Base-by-base conservation (phyloP, 2,113 vertebrate species). In the Kryptolebias marmoratus region DNA sequence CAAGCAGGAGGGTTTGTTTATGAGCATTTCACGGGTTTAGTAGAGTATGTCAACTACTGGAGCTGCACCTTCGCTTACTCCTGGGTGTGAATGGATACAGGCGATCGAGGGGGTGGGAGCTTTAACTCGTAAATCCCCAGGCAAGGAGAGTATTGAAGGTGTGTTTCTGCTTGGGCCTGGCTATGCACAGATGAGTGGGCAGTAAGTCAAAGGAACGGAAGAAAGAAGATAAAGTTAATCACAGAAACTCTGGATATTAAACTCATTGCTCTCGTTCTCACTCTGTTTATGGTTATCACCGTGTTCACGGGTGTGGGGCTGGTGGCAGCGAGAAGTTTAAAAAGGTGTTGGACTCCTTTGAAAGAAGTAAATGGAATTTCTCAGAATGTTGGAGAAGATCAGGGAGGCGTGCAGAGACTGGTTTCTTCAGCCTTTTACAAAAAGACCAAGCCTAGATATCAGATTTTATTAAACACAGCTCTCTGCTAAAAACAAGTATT, bases 351-450 rank as follows among this genome's bases (percentile, higher is more conserved):
- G 57, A 79, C 12, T 73, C 42, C 31, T 84, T 65, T 47, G 69
- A 54, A 44, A 74, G 64, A 69, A 80, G 68, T 54, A 58, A 62
- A 58, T 80, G 50, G 71, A 85, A 87, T 87, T 87, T 71, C 62
- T 84, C 60, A 70, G 59, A 81, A 32, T 39, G 71, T 72, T 64
- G 72, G 49, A 74, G 44, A 73, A 64, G 57, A 61, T 32, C 0
- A 1, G n/a, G 39, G 62, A 75, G 77, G 72, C 82, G 64, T 85
- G 82, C 73, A 71, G 66, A 59, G 64, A 84, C 80, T 65, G 31
- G 63, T 81, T 73, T 74, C 31, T 16, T 65, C 16, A 52, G 64
- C 48, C 50, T 49, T 56, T 31, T 65, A 31, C 30, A 54, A 55
- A 62, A 69, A 66, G 42, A 28, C 48, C 44, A 31, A n/a, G 2